Evolutionary conservation across 2,113 vertebrate genomes (phyloP).

Genomic region (Steatornis caripensis): DNA sequence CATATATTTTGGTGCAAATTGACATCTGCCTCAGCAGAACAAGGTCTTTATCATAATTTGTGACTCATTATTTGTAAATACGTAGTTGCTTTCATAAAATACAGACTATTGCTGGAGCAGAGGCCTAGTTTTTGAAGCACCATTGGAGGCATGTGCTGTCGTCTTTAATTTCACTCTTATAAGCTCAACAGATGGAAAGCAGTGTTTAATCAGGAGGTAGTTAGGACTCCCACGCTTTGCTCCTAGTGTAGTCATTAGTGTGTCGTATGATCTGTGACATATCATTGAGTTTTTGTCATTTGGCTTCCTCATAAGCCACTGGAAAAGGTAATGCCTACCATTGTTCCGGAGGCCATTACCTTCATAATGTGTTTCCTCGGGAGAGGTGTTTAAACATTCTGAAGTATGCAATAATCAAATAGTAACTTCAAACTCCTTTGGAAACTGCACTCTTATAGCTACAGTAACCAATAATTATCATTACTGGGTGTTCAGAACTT

Average conservation of each 20-base stretch:
- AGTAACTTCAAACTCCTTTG: neutral
- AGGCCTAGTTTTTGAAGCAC: neutral
- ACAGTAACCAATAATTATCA: neutral
- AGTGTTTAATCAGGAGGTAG: neutral
- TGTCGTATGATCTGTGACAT: neutral
- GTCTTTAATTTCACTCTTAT: neutral
- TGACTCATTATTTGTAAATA: neutral
- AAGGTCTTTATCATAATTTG: neutral
- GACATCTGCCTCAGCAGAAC: neutral
- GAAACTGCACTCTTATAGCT: neutral
- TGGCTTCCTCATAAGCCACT: neutral
- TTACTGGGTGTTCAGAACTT: neutral
- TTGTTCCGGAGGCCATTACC: neutral
- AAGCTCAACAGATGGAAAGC: neutral
- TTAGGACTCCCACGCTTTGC: neutral
- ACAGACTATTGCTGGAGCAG: neutral
- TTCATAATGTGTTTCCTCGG: neutral
- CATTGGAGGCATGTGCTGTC: accelerated
- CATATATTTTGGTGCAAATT: neutral
- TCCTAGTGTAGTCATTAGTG: accelerated
- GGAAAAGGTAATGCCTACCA: neutral
- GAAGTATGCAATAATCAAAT: neutral
- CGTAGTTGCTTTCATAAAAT: neutral
- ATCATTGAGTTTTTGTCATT: neutral
- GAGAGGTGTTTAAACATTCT: neutral